A percentile compares a stretch with the other conserved stretches of the same genome.
Conservation (phyloP, 2,888 invertebrate species). For the Lasioglossum figueresi region DNA sequence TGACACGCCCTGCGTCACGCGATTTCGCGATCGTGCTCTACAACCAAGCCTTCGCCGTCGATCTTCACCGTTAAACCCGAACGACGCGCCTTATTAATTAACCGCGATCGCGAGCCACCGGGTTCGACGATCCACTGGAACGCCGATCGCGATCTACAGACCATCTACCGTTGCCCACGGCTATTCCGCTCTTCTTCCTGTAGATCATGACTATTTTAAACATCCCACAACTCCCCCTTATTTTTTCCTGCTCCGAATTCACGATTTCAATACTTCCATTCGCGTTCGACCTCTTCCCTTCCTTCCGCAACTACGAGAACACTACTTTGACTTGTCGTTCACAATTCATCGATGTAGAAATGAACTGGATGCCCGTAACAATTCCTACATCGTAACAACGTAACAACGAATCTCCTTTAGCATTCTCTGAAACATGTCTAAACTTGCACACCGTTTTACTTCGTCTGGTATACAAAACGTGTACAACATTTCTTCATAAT, state of each 20-base stretch:
- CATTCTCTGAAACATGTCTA: too few species aligned
- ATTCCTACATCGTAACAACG: too few species aligned
- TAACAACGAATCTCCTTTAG: too few species aligned
- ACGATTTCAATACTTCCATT: too few species aligned
- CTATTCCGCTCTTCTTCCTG: not conserved
- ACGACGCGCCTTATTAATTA: constrained; percentile 2
- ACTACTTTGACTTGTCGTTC: too few species aligned
- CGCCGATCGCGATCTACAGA: not conserved
- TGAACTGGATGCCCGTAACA: too few species aligned
- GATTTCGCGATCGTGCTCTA: constrained; percentile 7
- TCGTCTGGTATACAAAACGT: too few species aligned
- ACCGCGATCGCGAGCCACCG: not conserved
- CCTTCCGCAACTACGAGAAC: too few species aligned
- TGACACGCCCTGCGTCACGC: constrained; percentile 14
- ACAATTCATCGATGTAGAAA: too few species aligned
- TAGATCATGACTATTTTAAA: not conserved
- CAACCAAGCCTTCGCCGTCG: not conserved
- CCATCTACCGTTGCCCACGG: not conserved
- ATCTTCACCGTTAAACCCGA: not conserved
- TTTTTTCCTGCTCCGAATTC: not conserved
- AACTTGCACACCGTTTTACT: too few species aligned
- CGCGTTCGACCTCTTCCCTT: too few species aligned
- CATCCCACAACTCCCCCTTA: not conserved
- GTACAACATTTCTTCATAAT: too few species aligned
- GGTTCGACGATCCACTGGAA: not conserved